Percentiles rank a stretch among this genome's conserved stretches.
phyloP scores from a whole-genome alignment of 2,797 vertebrate genomes.

The Megaceryle alcyon region DNA sequence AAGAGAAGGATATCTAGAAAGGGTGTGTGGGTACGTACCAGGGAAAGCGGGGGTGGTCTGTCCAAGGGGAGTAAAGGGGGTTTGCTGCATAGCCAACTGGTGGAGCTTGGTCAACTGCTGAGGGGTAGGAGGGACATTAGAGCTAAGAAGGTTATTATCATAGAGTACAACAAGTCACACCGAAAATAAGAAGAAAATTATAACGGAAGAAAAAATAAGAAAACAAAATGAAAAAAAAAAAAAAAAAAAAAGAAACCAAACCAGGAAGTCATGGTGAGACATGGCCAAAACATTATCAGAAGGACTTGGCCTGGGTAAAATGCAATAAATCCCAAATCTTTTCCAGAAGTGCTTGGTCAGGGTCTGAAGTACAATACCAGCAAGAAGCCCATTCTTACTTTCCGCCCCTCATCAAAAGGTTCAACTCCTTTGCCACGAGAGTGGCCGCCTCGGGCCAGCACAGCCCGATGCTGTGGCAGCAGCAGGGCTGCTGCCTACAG shows the following conservation, averaged over 20 bases:
- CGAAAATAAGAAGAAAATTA: constrained; percentile 86
- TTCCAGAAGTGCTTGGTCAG: constrained; percentile 63
- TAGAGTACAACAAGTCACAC: constrained; percentile 91
- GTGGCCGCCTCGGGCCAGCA: rapidly evolving
- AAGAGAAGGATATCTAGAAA: constrained; percentile 90
- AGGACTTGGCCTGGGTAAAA: constrained; percentile 87
- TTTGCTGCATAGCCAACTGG: constrained; percentile 99
- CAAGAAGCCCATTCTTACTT: constrained; percentile 14
- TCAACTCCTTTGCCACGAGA: rapidly evolving
- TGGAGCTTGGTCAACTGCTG: constrained; percentile 99
- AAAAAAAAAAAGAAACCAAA: constrained; percentile 57
- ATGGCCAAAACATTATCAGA: constrained; percentile 81
- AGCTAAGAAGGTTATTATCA: constrained; percentile 98
- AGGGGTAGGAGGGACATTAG: constrained; percentile 98
- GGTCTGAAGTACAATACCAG: constrained; percentile 67
- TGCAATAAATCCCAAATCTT: constrained; percentile 51
- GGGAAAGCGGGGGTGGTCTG: constrained; percentile 99
- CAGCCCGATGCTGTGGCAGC: background rate
- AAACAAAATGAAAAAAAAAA: constrained; percentile 40
- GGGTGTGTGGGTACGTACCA: constrained; percentile 97
- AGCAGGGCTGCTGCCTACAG: background rate
- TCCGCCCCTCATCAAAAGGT: background rate
- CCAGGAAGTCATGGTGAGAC: constrained; percentile 84
- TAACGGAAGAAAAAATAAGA: constrained; percentile 63
- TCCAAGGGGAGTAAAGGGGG: constrained; percentile 98